These are phyloP conservation scores for Lasioglossum figueresi DNA, from an alignment of 2,888 invertebrate genomes.

Conservation along the genomic window DNA sequence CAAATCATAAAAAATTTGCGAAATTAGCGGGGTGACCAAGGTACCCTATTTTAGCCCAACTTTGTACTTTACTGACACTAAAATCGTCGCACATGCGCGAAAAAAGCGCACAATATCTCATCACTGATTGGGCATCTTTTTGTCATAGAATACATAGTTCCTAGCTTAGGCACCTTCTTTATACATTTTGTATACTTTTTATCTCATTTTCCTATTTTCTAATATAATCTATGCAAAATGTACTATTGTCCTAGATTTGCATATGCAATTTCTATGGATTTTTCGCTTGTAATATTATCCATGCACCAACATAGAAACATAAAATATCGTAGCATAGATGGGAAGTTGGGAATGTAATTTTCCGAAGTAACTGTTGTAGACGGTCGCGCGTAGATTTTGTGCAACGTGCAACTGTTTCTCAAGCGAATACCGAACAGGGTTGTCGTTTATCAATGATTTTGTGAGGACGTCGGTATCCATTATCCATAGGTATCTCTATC, in stretches of 20 bases:
- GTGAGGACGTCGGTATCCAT: constrained; percentile 25
- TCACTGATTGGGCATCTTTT: not conserved
- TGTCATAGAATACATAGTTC: not conserved
- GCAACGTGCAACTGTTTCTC: constrained; percentile 12
- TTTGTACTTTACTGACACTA: too few species aligned
- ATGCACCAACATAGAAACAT: not conserved
- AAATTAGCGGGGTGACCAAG: too few species aligned
- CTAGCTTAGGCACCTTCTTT: not conserved
- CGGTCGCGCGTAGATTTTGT: not conserved
- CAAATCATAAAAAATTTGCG: too few species aligned
- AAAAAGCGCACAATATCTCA: too few species aligned
- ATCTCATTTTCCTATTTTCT: not conserved
- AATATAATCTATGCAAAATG: not conserved
- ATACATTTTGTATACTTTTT: not conserved
- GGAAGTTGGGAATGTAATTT: not conserved
- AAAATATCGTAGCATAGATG: not conserved
- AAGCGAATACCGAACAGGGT: constrained; percentile 27
- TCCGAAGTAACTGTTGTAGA: not conserved
- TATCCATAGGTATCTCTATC: too few species aligned
- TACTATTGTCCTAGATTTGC: not conserved
- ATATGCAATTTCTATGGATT: not conserved
- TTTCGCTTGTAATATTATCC: not conserved
- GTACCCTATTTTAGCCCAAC: too few species aligned
- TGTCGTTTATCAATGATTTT: constrained; percentile 11
- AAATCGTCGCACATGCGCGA: too few species aligned